A percentile compares a stretch with the other conserved stretches of the same genome.
Conservation (phyloP, 2,797 vertebrate species). For the Periparus ater region DNA sequence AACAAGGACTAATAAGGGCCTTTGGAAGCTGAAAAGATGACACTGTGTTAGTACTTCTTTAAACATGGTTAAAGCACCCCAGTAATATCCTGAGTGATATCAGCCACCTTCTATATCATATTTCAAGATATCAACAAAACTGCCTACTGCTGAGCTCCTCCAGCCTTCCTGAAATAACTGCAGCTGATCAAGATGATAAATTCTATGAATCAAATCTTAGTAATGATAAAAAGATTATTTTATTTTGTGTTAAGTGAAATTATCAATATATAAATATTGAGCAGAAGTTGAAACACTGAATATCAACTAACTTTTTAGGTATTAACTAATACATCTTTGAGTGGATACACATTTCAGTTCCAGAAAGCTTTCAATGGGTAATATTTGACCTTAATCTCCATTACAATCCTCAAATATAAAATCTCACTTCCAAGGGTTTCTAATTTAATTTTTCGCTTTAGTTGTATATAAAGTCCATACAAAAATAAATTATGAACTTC, state of each 20-base stretch:
- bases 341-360: not conserved
- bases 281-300: not conserved
- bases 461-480: not conserved
- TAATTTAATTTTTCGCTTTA: not conserved
- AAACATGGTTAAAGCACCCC: not conserved
- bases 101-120: not conserved
- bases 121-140: not conserved
- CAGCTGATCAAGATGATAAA: not conserved
- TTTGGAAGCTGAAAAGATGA: constrained; percentile 89
- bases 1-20: constrained; percentile 92
- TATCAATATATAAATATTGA: not conserved
- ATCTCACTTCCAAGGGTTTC: not conserved
- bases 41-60: constrained; percentile 46
- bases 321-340: not conserved
- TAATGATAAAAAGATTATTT: not conserved
- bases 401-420: not conserved
- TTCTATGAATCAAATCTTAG: not conserved
- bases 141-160: not conserved
- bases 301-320: not conserved
- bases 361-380: not conserved
- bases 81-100: not conserved
- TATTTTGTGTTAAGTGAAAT: not conserved
- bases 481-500: not conserved
- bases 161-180: not conserved
- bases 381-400: not conserved